A percentile compares a stretch with the other conserved stretches of the same genome.
These are phyloP conservation scores for Polypterus bichir DNA, from an alignment of 2,113 vertebrate genomes.

Conservation along the genomic window DNA sequence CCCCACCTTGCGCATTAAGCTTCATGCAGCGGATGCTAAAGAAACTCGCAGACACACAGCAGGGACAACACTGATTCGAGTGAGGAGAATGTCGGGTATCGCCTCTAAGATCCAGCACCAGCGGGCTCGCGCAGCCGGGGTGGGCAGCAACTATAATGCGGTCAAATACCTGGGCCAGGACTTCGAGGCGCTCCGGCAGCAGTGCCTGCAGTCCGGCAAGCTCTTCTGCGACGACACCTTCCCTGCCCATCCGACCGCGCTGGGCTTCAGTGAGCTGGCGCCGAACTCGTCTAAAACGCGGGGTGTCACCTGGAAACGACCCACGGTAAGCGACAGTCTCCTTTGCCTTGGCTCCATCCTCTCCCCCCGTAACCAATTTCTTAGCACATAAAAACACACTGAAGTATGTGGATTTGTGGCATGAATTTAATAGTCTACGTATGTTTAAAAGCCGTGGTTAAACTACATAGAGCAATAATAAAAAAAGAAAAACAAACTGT, in stretches of 20 bases:
- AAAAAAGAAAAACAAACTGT: no score
- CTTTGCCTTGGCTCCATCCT: no score
- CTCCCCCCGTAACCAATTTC: no score
- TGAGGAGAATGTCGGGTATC: constrained; percentile 33
- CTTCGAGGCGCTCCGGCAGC: constrained; percentile 28
- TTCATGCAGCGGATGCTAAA: neutral
- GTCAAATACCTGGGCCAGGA: constrained; percentile 37
- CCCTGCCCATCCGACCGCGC: constrained; percentile 21
- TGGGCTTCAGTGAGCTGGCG: constrained; percentile 44
- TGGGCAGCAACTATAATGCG: constrained; percentile 29
- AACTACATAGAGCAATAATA: no score
- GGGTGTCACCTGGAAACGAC: constrained; percentile 27
- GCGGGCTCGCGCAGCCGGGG: constrained; percentile 25
- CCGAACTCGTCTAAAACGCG: constrained; percentile 32
- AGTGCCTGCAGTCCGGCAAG: constrained; percentile 26
- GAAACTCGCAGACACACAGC: no score
- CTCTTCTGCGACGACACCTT: constrained; percentile 39
- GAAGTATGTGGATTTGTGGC: no score
- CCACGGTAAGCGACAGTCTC: constrained; percentile 16
- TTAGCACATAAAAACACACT: no score
- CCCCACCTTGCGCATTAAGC: no score
- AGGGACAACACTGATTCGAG: neutral
- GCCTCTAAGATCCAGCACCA: constrained; percentile 25
- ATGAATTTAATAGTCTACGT: no score
- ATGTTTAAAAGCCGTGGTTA: no score